These are phyloP conservation scores for Cheilosia impressa DNA, from an alignment of 2,888 invertebrate genomes.

Conservation along the genomic window DNA sequence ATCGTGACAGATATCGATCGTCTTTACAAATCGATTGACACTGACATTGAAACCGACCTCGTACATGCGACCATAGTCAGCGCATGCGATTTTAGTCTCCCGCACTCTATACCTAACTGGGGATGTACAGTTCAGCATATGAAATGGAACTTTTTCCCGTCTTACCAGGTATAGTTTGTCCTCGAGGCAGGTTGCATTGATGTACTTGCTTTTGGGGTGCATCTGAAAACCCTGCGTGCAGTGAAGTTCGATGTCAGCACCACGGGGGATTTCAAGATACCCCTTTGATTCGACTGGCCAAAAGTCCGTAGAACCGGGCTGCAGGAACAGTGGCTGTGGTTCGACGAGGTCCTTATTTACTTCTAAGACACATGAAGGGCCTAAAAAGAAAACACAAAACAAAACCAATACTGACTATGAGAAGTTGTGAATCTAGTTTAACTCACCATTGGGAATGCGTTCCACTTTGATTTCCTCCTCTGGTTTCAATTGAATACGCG, in stretches of 20 bases:
- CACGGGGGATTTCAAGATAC: constrained; percentile 78
- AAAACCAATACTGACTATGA: neutral
- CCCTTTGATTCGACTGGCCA: constrained; percentile 79
- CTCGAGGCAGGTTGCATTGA: constrained; percentile 77
- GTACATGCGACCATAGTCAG: constrained; percentile 77
- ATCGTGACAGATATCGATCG: constrained; percentile 83
- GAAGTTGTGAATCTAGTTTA: neutral
- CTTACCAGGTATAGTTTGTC: constrained; percentile 77
- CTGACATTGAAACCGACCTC: constrained; percentile 82
- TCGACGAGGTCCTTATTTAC: constrained; percentile 80
- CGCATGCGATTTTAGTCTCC: constrained; percentile 76
- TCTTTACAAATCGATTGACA: constrained; percentile 79
- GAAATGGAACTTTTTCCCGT: constrained; percentile 77
- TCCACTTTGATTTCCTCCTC: constrained; percentile 63
- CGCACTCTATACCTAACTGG: constrained; percentile 77
- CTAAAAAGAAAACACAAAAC: constrained; percentile 42
- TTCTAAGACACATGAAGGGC: constrained; percentile 77
- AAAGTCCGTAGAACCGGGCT: constrained; percentile 80
- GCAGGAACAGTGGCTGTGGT: constrained; percentile 86
- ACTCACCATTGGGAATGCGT: constrained; percentile 52
- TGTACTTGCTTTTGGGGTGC: constrained; percentile 54
- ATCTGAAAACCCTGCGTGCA: constrained; percentile 78
- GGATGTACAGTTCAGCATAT: constrained; percentile 77
- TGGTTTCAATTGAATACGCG: constrained; percentile 38
- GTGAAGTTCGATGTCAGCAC: constrained; percentile 79